phyloP scores from a whole-genome alignment of 2,888 invertebrate genomes.

The Stegana nigrithorax region DNA sequence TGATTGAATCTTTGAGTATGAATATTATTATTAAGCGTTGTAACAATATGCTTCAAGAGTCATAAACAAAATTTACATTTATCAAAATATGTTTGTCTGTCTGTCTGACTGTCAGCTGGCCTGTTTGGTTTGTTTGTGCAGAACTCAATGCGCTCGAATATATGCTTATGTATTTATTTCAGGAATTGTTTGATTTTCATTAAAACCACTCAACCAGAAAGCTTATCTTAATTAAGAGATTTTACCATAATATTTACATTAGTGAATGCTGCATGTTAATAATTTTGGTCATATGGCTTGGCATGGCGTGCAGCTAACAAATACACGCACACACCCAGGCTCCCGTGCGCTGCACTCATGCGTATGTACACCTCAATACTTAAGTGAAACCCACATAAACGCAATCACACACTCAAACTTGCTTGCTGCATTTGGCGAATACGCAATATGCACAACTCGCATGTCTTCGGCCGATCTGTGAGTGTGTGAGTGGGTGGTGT shows the following conservation, averaged over 20 bases:
- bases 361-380: neutral
- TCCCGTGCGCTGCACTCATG: neutral
- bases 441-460: too few species aligned
- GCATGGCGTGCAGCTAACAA: neutral
- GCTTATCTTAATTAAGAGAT: slow-evolving; percentile 58
- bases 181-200: slow-evolving; percentile 51
- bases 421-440: too few species aligned
- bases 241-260: slow-evolving; percentile 51
- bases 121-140: neutral
- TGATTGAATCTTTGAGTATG: too few species aligned
- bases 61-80: neutral
- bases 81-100: neutral
- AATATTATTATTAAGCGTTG: neutral
- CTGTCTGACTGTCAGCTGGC: neutral
- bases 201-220: slow-evolving; percentile 46
- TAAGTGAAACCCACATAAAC: too few species aligned
- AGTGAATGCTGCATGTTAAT: slow-evolving; percentile 14
- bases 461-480: too few species aligned
- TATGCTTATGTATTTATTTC: slow-evolving; percentile 12
- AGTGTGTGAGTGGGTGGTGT: slow-evolving; percentile 20
- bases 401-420: too few species aligned
- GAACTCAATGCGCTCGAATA: too few species aligned
- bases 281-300: slow-evolving; percentile 6
- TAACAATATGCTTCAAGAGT: neutral
- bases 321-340: neutral